Evolutionary conservation across 2,888 invertebrate genomes (phyloP).

Genomic region (Ephialtes manifestator): DNA sequence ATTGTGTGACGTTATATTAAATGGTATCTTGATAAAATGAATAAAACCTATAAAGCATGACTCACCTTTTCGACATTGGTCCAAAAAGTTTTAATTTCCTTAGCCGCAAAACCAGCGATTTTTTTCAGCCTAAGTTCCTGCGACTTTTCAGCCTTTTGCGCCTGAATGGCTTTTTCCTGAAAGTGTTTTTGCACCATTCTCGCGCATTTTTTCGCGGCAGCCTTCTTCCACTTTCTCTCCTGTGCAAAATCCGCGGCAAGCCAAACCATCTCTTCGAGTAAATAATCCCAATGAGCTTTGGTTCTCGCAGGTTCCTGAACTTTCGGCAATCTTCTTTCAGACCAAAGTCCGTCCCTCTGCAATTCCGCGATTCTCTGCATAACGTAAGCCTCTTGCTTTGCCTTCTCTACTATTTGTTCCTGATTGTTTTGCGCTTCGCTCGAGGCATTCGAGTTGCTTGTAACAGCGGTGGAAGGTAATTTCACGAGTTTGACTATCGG

Average conservation of each 20-base stretch:
- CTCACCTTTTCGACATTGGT: slow-evolving; percentile 96
- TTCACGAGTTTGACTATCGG: slow-evolving; percentile 84
- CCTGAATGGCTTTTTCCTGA: slow-evolving; percentile 95
- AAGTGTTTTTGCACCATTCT: slow-evolving; percentile 96
- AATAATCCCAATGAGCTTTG: slow-evolving; percentile 99
- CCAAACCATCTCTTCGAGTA: slow-evolving; percentile 99
- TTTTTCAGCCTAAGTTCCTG: slow-evolving; percentile 94
- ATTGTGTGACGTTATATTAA: too few species aligned
- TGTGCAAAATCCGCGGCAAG: slow-evolving; percentile 98
- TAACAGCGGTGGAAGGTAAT: slow-evolving; percentile 77
- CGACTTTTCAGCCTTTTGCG: slow-evolving; percentile 96
- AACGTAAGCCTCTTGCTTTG: slow-evolving; percentile 97
- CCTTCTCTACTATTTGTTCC: slow-evolving; percentile 94
- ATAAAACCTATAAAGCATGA: neutral
- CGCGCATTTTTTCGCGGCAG: slow-evolving; percentile 97
- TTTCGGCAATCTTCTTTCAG: slow-evolving; percentile 96
- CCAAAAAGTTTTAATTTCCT: slow-evolving; percentile 98
- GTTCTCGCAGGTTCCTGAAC: slow-evolving; percentile 95
- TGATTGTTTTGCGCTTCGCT: slow-evolving; percentile 86
- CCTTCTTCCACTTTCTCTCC: slow-evolving; percentile 99
- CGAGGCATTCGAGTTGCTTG: slow-evolving; percentile 63
- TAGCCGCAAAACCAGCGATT: slow-evolving; percentile 96
- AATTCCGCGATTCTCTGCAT: slow-evolving; percentile 96
- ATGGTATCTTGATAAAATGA: neutral
- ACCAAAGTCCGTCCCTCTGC: slow-evolving; percentile 98